These are phyloP conservation scores for Drosophila lacicola DNA, from an alignment of 2,888 invertebrate species.

Conservation along the genomic window DNA sequence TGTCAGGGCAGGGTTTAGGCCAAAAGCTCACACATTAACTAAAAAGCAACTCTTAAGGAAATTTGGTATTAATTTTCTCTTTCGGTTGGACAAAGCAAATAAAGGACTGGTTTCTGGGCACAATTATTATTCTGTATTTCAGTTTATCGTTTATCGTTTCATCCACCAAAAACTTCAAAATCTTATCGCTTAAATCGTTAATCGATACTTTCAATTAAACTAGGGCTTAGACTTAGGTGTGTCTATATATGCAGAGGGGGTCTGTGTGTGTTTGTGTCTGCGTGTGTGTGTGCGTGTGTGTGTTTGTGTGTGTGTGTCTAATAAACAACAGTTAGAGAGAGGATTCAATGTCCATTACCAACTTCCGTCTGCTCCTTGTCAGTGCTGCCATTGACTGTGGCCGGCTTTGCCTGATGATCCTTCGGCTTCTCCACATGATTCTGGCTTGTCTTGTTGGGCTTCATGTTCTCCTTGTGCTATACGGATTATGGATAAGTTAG, in stretches of 20 bases:
- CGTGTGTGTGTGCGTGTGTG: neutral
- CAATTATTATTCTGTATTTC: constrained; percentile 50
- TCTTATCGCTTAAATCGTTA: constrained; percentile 63
- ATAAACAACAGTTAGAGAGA: constrained; percentile 35
- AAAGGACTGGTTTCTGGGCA: constrained; percentile 29
- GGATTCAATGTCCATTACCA: constrained; percentile 81
- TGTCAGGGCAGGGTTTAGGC: constrained; percentile 53
- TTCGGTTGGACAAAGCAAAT: constrained; percentile 14
- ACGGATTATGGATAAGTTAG: neutral
- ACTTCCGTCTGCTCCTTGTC: constrained; percentile 52
- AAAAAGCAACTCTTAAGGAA: constrained; percentile 1
- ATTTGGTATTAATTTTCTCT: constrained; percentile 37
- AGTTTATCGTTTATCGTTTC: constrained; percentile 40
- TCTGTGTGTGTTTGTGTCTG: neutral
- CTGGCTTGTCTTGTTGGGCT: neutral
- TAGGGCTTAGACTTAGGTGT: constrained; percentile 64
- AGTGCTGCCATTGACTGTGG: constrained; percentile 49
- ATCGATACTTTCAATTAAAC: constrained; percentile 72
- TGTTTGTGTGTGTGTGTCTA: constrained; percentile 26
- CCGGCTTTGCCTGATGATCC: constrained; percentile 21
- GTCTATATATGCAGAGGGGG: constrained; percentile 40
- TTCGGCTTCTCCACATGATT: constrained; percentile 27
- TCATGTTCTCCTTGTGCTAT: constrained; percentile 12
- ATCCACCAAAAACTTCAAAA: constrained; percentile 44
- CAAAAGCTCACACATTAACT: constrained; percentile 41